phyloP scores from a whole-genome alignment of 2,888 invertebrate species.

The Tribolium freemani region DNA sequence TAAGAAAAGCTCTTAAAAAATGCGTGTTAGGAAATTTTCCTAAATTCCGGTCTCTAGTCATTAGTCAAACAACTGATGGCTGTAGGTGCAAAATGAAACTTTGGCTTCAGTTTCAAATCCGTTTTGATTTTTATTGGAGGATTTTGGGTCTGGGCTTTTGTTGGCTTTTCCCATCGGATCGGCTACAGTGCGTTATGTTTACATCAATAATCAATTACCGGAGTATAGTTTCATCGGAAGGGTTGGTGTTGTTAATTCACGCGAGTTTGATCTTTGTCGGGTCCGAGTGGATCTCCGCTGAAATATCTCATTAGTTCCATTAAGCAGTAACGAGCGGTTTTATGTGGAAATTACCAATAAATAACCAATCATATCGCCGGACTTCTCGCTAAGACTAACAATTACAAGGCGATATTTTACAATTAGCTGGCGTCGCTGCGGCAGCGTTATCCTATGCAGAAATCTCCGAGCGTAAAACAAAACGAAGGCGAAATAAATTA shows the following conservation, averaged over 20 bases:
- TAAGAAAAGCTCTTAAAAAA: too few species aligned
- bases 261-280: slow-evolving; percentile 15
- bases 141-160: not conserved
- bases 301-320: slow-evolving; percentile 38
- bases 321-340: slow-evolving; percentile 34
- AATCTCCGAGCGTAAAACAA: slow-evolving; percentile 30
- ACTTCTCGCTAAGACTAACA: slow-evolving; percentile 35
- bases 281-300: slow-evolving; percentile 19
- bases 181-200: not conserved
- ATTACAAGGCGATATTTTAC: slow-evolving; percentile 52
- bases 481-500: slow-evolving; percentile 38
- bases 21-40: too few species aligned
- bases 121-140: too few species aligned
- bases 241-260: slow-evolving; percentile 27
- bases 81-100: too few species aligned
- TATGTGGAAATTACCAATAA: slow-evolving; percentile 36
- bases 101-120: too few species aligned
- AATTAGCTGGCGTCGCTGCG: slow-evolving; percentile 45
- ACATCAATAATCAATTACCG: slow-evolving; percentile 32
- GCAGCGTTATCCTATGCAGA: slow-evolving; percentile 18
- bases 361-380: slow-evolving; percentile 32
- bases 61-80: too few species aligned
- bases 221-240: slow-evolving; percentile 8
- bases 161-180: not conserved
- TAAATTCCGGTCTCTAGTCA: too few species aligned